A percentile compares a stretch with the other conserved stretches of the same genome.
These are phyloP conservation scores for Lepus americanus DNA, from an alignment of 2,113 vertebrate species.

Conservation along the genomic window DNA sequence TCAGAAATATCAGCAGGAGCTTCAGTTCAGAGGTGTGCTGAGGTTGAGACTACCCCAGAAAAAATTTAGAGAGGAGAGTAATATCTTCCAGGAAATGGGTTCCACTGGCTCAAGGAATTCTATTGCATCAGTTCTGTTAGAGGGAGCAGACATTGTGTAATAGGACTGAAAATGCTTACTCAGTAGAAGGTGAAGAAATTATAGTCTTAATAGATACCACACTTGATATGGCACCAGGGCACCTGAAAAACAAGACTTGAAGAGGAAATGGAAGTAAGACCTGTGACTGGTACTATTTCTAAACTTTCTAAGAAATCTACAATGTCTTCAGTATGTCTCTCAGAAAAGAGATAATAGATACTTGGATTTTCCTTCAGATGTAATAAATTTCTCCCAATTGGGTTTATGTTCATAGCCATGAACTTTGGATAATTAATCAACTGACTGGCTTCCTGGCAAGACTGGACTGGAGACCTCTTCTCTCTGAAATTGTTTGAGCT, in stretches of 20 bases:
- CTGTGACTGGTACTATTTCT: background rate
- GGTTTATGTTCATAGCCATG: background rate
- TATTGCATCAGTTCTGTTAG: background rate
- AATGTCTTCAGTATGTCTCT: background rate
- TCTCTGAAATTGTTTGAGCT: background rate
- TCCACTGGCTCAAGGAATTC: background rate
- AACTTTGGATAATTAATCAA: background rate
- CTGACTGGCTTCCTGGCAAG: background rate
- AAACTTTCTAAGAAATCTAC: background rate
- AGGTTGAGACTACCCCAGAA: background rate
- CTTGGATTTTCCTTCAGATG: conserved; percentile 4
- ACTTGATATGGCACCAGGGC: background rate
- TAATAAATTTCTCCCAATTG: background rate
- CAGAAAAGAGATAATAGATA: background rate
- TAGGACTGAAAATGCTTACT: background rate
- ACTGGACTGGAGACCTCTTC: background rate
- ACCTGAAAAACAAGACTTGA: background rate
- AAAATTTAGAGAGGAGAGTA: background rate
- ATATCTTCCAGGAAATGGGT: background rate
- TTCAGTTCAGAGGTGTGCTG: background rate
- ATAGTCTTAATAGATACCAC: background rate
- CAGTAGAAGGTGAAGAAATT: background rate
- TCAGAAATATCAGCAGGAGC: background rate
- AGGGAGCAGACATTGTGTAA: background rate
- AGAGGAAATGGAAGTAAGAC: conserved; percentile 30